phyloP scores from a whole-genome alignment of 1,140 invertebrate genomes.

The Panagrolaimus sp. region DNA sequence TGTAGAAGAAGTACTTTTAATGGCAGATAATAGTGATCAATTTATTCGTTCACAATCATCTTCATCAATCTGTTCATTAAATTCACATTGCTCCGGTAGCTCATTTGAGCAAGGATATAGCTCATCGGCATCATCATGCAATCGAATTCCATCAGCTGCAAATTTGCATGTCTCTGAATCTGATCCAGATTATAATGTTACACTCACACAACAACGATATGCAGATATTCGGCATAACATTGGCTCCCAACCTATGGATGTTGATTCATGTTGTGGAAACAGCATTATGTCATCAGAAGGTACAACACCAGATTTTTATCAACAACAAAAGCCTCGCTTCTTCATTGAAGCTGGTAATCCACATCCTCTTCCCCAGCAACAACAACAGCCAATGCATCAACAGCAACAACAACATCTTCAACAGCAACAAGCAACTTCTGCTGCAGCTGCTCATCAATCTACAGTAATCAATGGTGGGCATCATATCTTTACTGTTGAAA shows the following conservation, averaged over 20 bases:
- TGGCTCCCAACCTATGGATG: conserved; percentile 33
- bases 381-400: not conserved
- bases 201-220: conserved; percentile 50
- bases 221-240: conserved; percentile 49
- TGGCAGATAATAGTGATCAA: conserved; percentile 11
- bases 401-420: conserved; percentile 24
- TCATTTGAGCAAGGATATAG: conserved; percentile 19
- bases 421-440: not conserved
- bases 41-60: conserved; percentile 29
- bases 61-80: conserved; percentile 40
- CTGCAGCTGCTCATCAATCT: not conserved
- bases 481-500: conserved; percentile 27
- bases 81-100: conserved; percentile 26
- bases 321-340: not conserved
- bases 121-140: not conserved
- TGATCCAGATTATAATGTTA: conserved; percentile 53
- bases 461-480: conserved; percentile 11
- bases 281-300: not conserved
- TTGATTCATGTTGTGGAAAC: conserved; percentile 19
- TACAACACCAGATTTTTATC: not conserved
- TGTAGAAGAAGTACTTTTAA: conserved; percentile 29
- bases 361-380: conserved; percentile 5
- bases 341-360: not conserved
- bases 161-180: conserved; percentile 23
- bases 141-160: conserved; percentile 12